Conservation (phyloP, 2,888 invertebrate genomes). For the Crematogaster levior region DNA sequence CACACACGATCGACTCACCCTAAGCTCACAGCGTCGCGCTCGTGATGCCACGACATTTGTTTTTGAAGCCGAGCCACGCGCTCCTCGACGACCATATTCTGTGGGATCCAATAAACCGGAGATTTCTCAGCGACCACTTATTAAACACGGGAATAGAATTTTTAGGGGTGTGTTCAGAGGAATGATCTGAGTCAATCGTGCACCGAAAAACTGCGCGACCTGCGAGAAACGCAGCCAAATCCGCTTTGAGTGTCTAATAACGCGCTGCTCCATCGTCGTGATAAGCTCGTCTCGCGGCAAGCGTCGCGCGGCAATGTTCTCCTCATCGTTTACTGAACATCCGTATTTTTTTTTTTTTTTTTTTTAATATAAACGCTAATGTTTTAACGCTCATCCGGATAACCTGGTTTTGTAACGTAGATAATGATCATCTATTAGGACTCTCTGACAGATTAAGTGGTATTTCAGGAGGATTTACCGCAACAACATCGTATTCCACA, state of each 20-base stretch:
- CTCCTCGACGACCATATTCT: constrained; percentile 72
- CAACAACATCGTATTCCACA: constrained; percentile 4
- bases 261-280: constrained; percentile 40
- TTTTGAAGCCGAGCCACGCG: constrained; percentile 64
- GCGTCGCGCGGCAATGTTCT: constrained; percentile 34
- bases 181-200: constrained; percentile 68
- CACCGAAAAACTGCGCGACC: constrained; percentile 52
- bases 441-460: background rate
- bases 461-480: background rate
- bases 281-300: constrained; percentile 56
- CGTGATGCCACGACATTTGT: constrained; percentile 34
- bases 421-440: background rate
- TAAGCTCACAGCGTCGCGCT: constrained; percentile 7
- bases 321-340: background rate
- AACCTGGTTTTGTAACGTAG: constrained; percentile 18
- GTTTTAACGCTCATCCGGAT: constrained; percentile 37
- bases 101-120: constrained; percentile 73
- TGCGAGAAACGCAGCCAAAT: constrained; percentile 25
- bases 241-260: constrained; percentile 26
- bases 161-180: constrained; percentile 64
- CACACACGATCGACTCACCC: constrained; percentile 42
- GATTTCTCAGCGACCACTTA: constrained; percentile 73
- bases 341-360: background rate
- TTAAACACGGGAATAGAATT: constrained; percentile 68
- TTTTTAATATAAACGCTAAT: background rate